phyloP scores from a whole-genome alignment of 2,888 invertebrate genomes.

The Psylliodes chrysocephalus region DNA sequence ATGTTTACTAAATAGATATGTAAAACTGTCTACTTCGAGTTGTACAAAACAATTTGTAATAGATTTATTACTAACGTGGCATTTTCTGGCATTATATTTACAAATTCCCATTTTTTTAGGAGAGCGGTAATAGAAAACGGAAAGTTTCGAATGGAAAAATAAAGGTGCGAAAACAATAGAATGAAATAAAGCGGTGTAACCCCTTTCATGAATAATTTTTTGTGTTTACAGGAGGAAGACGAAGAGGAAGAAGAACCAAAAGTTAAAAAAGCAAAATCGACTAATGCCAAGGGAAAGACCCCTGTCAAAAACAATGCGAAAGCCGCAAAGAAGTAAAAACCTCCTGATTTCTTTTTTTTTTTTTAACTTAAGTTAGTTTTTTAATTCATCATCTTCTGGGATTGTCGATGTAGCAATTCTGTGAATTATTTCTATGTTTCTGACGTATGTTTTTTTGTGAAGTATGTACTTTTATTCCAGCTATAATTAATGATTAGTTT shows the following conservation, averaged over 20 bases:
- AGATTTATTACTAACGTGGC: too few species aligned
- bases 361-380: conserved; percentile 34
- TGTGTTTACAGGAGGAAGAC: conserved; percentile 68
- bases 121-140: conserved; percentile 54
- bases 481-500: conserved; percentile 41
- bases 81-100: conserved; percentile 31
- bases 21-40: too few species aligned
- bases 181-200: conserved; percentile 1
- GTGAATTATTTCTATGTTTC: conserved; percentile 25
- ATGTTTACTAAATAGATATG: too few species aligned
- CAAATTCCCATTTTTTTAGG: conserved; percentile 48
- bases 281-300: conserved; percentile 77
- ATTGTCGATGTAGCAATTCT: conserved; percentile 23
- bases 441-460: conserved; percentile 32
- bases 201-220: conserved; percentile 38
- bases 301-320: conserved; percentile 68
- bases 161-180: conserved; percentile 53
- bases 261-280: conserved; percentile 79
- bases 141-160: conserved; percentile 55
- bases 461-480: conserved; percentile 40
- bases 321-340: conserved; percentile 69
- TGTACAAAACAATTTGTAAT: too few species aligned
- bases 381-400: conserved; percentile 30
- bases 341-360: not conserved
- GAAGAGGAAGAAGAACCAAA: conserved; percentile 83